Conservation (phyloP, 2,888 invertebrate species). For the Spatulosminthurus flaviceps region DNA sequence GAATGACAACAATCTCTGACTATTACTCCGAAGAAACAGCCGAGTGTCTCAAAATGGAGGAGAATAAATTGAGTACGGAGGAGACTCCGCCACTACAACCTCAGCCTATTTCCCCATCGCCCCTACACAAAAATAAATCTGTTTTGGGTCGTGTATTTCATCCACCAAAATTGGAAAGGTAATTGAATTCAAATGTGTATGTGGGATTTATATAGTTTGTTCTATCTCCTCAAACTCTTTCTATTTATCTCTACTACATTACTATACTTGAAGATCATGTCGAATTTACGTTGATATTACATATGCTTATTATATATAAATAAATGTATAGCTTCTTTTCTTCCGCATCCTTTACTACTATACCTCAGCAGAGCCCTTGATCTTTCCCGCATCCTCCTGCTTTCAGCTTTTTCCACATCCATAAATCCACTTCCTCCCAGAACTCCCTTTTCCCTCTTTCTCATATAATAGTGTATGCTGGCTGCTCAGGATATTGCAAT, state of each 20-base stretch:
- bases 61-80: slow-evolving; percentile 36
- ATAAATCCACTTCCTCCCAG: too few relatives aligned
- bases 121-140: slow-evolving; percentile 44
- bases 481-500: too few relatives aligned
- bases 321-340: background rate
- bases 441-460: too few relatives aligned
- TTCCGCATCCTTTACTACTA: background rate
- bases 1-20: slow-evolving; percentile 39
- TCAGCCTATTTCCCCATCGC: slow-evolving; percentile 40
- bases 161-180: slow-evolving; percentile 61
- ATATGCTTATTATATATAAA: too few relatives aligned
- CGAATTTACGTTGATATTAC: too few relatives aligned
- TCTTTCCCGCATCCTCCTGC: background rate
- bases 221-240: too few relatives aligned
- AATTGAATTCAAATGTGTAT: slow-evolving; percentile 32
- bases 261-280: too few relatives aligned
- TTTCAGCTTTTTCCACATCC: too few relatives aligned
- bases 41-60: slow-evolving; percentile 39
- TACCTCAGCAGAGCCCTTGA: background rate
- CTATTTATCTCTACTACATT: too few relatives aligned
- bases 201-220: too few relatives aligned
- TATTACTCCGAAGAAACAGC: slow-evolving; percentile 33
- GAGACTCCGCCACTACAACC: slow-evolving; percentile 6
- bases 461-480: too few relatives aligned
- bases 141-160: slow-evolving; percentile 55